Percentiles rank a stretch among this genome's conserved stretches.
Conservation (phyloP, 2,797 vertebrate species). For the Acanthiza pusilla region DNA sequence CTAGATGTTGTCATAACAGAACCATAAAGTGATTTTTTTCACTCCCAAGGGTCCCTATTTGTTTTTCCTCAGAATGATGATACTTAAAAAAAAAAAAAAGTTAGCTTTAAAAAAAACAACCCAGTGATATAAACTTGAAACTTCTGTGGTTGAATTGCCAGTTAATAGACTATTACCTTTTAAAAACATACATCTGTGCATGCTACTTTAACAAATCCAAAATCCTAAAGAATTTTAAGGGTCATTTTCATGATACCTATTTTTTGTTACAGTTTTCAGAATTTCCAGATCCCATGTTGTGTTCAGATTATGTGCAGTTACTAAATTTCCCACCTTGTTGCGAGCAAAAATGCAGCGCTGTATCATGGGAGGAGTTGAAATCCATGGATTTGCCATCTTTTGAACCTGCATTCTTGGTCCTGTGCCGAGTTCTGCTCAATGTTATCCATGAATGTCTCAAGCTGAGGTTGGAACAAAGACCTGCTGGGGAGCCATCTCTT, state of each 20-base stretch:
- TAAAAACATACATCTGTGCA: neutral
- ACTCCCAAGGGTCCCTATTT: neutral
- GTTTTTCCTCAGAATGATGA: neutral
- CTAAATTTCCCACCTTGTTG: slow-evolving; percentile 71
- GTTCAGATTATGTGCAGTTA: slow-evolving; percentile 91
- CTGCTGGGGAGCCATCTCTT: slow-evolving; percentile 94
- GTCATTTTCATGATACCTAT: neutral
- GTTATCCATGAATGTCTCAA: slow-evolving; percentile 99
- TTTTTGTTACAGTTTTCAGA: slow-evolving; percentile 85
- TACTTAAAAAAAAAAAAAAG: neutral
- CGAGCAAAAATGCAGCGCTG: slow-evolving; percentile 81
- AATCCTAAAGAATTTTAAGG: neutral
- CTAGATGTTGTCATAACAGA: neutral
- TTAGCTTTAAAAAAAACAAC: neutral
- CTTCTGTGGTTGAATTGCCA: neutral
- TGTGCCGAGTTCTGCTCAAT: slow-evolving; percentile 94
- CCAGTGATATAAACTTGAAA: neutral
- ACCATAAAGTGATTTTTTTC: neutral
- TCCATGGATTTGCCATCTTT: slow-evolving; percentile 98
- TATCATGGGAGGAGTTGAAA: slow-evolving; percentile 89
- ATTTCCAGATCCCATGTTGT: slow-evolving; percentile 90
- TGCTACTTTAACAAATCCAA: neutral
- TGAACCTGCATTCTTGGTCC: slow-evolving; percentile 91
- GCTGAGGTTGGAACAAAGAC: slow-evolving; percentile 92
- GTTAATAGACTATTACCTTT: neutral